Evolutionary conservation across 2,797 vertebrate genomes (phyloP).

Genomic region (Erethizon dorsatum): DNA sequence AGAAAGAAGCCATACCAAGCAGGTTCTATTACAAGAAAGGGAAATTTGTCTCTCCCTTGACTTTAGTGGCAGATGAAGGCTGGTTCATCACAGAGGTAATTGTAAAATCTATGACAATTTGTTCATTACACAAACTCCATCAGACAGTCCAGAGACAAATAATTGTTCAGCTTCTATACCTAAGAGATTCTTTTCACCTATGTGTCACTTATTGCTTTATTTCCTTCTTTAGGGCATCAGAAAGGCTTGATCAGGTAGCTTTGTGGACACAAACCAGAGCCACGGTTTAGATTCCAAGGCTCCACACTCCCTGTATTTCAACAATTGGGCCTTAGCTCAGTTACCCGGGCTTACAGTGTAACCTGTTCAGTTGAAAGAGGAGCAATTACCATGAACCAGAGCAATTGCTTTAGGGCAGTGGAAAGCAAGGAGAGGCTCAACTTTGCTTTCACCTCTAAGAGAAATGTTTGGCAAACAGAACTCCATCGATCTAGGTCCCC

Average conservation of each 20-base stretch:
- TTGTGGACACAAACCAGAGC: neutral
- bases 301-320: neutral
- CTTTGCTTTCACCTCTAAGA: slow-evolving; percentile 8
- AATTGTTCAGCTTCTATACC: neutral
- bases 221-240: slow-evolving; percentile 11
- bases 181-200: neutral
- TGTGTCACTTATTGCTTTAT: rapidly evolving
- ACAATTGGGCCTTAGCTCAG: slow-evolving; percentile 18
- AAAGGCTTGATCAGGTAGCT: neutral
- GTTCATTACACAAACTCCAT: neutral
- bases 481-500: neutral
- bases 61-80: slow-evolving; percentile 95
- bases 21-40: slow-evolving; percentile 95
- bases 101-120: neutral
- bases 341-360: neutral
- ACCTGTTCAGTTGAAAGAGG: slow-evolving; percentile 5
- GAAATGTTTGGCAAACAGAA: neutral
- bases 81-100: slow-evolving; percentile 97
- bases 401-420: neutral
- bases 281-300: neutral
- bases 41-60: slow-evolving; percentile 95
- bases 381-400: neutral
- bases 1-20: slow-evolving; percentile 92
- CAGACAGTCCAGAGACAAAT: neutral
- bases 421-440: neutral